These are phyloP conservation scores for Isaurus tuberculatus DNA, from an alignment of 92 coral and sea anemone genomes.

Conservation along the genomic window DNA sequence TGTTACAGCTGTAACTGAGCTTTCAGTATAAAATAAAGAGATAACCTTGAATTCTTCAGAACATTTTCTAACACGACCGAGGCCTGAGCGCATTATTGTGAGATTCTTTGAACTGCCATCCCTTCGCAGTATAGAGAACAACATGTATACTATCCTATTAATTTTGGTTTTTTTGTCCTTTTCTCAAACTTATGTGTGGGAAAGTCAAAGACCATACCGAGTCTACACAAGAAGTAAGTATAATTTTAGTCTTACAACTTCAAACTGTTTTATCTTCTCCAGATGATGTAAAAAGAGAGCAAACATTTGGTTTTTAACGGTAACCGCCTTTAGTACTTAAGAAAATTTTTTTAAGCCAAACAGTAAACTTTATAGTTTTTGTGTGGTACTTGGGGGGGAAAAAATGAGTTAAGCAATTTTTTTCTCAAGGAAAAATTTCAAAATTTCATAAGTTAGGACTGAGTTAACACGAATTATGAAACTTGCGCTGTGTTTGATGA, in stretches of 20 bases:
- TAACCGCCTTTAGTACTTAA: not conserved
- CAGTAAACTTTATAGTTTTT: not conserved
- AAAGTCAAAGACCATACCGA: not conserved
- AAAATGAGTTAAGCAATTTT: too few relatives aligned
- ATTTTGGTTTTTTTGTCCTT: not conserved
- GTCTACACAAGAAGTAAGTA: conserved; percentile 8
- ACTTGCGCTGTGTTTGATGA: too few relatives aligned
- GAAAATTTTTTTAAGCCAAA: not conserved
- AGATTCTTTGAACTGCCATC: not conserved
- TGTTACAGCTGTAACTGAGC: not conserved
- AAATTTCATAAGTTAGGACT: too few relatives aligned
- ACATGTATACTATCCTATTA: not conserved
- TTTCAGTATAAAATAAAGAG: conserved; percentile 19
- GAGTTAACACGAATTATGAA: too few relatives aligned
- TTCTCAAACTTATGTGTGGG: conserved; percentile 23
- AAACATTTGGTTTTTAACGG: not conserved
- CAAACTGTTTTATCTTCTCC: not conserved
- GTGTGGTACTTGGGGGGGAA: not conserved
- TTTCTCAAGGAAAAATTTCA: too few relatives aligned
- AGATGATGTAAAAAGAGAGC: not conserved
- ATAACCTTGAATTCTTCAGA: not conserved
- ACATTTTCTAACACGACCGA: not conserved
- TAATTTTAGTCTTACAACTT: not conserved
- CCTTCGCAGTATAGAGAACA: not conserved
- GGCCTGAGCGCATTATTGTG: not conserved